Conservation (phyloP, 1,140 invertebrate species). For the Drosophila mayri region DNA sequence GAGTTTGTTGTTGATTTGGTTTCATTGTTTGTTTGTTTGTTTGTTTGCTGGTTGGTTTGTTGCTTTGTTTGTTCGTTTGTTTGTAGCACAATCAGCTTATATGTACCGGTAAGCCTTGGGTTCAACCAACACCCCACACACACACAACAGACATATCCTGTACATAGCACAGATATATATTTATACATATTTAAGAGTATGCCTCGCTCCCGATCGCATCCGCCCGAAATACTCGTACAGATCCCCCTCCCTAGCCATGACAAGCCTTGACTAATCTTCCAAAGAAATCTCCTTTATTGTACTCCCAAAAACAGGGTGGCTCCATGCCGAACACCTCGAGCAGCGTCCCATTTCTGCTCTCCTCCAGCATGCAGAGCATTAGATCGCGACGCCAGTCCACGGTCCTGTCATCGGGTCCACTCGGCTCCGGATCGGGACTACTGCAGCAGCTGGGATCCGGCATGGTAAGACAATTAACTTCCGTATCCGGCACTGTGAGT, state of each 20-base stretch:
- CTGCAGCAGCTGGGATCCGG: conserved; percentile 93
- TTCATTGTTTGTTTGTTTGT: conserved; percentile 43
- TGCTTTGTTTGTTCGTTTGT: conserved; percentile 47
- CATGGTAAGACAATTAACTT: conserved; percentile 93
- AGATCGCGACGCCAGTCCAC: conserved; percentile 91
- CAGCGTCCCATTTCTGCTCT: conserved; percentile 93
- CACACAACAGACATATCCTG: conserved; percentile 47
- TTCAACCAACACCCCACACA: conserved; percentile 37
- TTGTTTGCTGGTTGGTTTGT: conserved; percentile 39
- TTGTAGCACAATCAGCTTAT: conserved; percentile 57
- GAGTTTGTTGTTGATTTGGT: conserved; percentile 31
- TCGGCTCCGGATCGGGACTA: conserved; percentile 89
- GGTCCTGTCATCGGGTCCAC: conserved; percentile 85
- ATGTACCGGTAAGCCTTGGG: conserved; percentile 35
- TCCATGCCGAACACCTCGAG: conserved; percentile 95
- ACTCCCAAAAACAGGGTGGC: conserved; percentile 88
- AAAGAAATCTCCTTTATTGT: conserved; percentile 85
- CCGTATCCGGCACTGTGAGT: conserved; percentile 86
- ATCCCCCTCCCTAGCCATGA: conserved; percentile 12
- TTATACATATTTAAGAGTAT: conserved; percentile 24
- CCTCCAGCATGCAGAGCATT: conserved; percentile 93
- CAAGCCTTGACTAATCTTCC: conserved; percentile 81
- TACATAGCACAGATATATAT: conserved; percentile 50
- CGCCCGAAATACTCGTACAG: conserved; percentile 5
- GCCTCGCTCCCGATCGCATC: conserved; percentile 44